Base-by-base conservation (phyloP, 2,888 invertebrate species). In the Chymomyza amoena region DNA sequence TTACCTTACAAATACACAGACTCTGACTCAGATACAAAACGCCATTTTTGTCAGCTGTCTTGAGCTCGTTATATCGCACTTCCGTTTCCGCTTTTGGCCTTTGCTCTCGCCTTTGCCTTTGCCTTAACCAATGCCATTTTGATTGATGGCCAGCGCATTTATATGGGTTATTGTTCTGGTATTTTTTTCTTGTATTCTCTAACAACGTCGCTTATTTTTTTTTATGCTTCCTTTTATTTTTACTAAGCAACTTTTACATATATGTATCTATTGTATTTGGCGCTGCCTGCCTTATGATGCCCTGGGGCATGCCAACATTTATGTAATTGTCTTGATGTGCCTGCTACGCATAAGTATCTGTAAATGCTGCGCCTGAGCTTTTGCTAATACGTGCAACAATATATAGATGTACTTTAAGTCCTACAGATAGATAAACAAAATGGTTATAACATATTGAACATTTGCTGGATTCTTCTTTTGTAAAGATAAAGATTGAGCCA, bases 61-160 rank as follows among this genome's bases (percentile, higher is more conserved):
- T 54, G 52, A 18, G 78, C 69, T 76, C 72, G 83, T 85, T 83
- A 78, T 88, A 71, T 86, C 86, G 87, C 87, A 79, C 50, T 86
- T 88, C 76, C 87, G 70, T 51, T 68, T 68, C 76, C 65, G 25
- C 61, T 50, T 59, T 62, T 73, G 62, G 16, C 64, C 20, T 39
- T 63, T 71, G 50, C 59, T 18, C 10, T 39, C 1, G 64, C 50
- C 61, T 63, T 32, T 60, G 56, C 66, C 66, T 69, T 86, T 71
- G 79, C 68, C 79, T 75, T 75, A 73, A 75, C 65, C 68, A 75
- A 87, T 72, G 67, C 73, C 67, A 54, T 74, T 83, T 86, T 83
- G 83, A 83, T 83, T 88, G 87, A 83, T 83, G 76, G 81, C 69
- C 73, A 69, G 57, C 80, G 69, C 73, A 77, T 82, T 82, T 84